Conservation (phyloP, 1,140 invertebrate species). For the Hermetia illucens region DNA sequence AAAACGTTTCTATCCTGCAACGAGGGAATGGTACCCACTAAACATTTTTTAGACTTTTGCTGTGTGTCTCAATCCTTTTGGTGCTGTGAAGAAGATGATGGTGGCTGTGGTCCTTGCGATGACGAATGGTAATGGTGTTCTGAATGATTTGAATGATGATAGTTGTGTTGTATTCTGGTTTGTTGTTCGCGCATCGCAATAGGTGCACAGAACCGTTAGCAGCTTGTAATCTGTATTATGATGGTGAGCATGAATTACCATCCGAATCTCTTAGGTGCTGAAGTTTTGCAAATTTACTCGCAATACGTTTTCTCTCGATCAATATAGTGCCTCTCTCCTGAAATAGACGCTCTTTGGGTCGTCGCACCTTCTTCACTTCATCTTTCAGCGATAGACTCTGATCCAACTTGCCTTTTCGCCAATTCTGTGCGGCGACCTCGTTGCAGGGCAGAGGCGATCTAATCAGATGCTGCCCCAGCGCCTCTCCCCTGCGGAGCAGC, state of each 20-base stretch:
- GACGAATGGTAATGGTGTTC: too few relatives aligned
- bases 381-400: conserved; percentile 84
- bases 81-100: not conserved
- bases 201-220: conserved; percentile 77
- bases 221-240: conserved; percentile 73
- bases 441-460: too few relatives aligned
- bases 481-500: too few relatives aligned
- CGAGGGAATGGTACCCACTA: too few relatives aligned
- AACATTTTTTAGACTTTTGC: too few relatives aligned
- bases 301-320: conserved; percentile 58
- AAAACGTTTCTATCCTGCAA: too few relatives aligned
- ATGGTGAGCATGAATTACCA: conserved; percentile 71
- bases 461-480: too few relatives aligned
- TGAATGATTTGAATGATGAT: too few relatives aligned
- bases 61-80: conserved; percentile 1
- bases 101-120: too few relatives aligned
- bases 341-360: conserved; percentile 63
- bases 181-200: conserved; percentile 43
- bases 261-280: conserved; percentile 81
- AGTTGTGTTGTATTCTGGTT: too few relatives aligned
- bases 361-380: conserved; percentile 75
- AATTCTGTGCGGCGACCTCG: conserved; percentile 93
- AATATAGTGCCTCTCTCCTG: conserved; percentile 60
- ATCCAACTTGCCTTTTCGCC: conserved; percentile 90
- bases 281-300: conserved; percentile 69